Conservation (phyloP, 2,797 vertebrate genomes). For the Pantherophis alleghaniensis region DNA sequence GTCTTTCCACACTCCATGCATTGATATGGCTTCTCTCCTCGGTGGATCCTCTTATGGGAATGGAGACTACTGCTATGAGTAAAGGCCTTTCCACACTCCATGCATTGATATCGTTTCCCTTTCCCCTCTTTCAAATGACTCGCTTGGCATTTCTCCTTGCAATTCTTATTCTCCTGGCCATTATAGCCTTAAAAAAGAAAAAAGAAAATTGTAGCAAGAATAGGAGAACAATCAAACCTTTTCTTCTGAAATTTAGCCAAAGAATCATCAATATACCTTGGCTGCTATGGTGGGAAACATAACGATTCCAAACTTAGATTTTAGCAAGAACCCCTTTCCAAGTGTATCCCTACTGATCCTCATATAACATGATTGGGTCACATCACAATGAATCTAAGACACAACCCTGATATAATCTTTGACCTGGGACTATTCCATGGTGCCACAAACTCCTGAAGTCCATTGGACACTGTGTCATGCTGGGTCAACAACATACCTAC, state of each 20-base stretch:
- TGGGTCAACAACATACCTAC: neutral
- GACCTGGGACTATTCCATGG: neutral
- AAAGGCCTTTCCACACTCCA: too few relatives aligned
- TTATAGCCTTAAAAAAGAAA: neutral
- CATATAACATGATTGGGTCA: neutral
- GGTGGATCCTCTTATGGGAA: too few relatives aligned
- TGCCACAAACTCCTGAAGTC: neutral
- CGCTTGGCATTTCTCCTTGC: neutral
- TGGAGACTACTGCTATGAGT: too few relatives aligned
- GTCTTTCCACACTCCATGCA: too few relatives aligned
- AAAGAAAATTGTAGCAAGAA: neutral
- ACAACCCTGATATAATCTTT: neutral
- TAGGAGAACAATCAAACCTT: too few relatives aligned
- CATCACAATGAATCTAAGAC: neutral
- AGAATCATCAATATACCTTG: neutral
- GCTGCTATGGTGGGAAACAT: neutral
- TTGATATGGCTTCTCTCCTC: too few relatives aligned
- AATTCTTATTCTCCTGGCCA: neutral
- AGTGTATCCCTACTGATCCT: neutral
- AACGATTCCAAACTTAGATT: neutral
- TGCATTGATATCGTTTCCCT: neutral
- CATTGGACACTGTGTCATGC: neutral
- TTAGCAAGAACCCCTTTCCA: neutral
- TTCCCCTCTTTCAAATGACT: neutral
- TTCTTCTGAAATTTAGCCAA: neutral